Base-by-base conservation (phyloP, 2,888 invertebrate genomes). In the Romanomermis culicivorax region DNA sequence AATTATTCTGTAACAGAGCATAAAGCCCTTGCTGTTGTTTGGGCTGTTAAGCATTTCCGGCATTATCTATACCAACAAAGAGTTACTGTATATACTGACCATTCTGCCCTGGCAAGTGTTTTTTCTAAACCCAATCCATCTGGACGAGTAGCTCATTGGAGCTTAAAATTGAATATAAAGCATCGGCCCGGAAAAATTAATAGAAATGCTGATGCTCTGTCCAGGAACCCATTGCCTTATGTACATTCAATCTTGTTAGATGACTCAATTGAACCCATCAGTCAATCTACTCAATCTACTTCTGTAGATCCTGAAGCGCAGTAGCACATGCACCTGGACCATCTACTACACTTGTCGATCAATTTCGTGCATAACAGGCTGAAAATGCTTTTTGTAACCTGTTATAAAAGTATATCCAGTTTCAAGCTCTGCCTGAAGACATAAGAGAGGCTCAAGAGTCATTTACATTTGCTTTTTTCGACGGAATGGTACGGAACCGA, bases 91-190 rank as follows among this genome's bases (percentile, higher is more conserved):
- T 50, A 52, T 17, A 54, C 55, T 1, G 58, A 60, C 50, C 60
- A 60, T 42, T 54, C 51, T 11, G 57, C 60, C 1, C 51, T 59
- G 20, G 36, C 45, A 29, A 48, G 45, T 11, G 42, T 60, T 1
- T 24, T 58, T 1, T 26, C 29, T 2, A 70, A 57, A 60, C 62
- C 0, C 42, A 71, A 2, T 70, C 71, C 56, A 63, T 71, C 4
- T 68, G 71, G 71, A 14, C 56, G 72, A 36, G 57, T 75, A 0
- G 69, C 68, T 0, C 56, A 74, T 42, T 75, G 73, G 74, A 66
- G 69, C 0, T 52, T 74, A 20, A 59, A 72, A 47, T 53, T 73
- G 1, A 58, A 62, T 0, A 63, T 72, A 2, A 58, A 63, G 1
- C 70, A 74, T 56, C 63, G 67, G 2, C 69, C 68, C 1, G 73